Evolutionary conservation across 1,140 invertebrate species (phyloP).

Genomic region (Bombus turneri): DNA sequence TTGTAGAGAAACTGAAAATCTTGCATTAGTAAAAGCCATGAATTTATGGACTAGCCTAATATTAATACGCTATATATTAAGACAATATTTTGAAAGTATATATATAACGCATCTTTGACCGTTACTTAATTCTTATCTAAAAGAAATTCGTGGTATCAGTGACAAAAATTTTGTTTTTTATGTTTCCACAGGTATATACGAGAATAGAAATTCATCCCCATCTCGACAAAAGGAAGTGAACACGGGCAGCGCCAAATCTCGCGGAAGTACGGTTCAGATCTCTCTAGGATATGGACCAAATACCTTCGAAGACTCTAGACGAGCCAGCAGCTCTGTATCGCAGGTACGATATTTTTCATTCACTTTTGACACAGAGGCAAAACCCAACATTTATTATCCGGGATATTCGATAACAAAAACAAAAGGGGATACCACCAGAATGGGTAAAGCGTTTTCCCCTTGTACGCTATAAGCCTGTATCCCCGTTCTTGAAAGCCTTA

Average conservation of each 20-base stretch:
- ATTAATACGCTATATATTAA: neutral
- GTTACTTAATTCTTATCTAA: neutral
- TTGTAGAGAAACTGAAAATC: neutral
- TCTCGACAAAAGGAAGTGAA: constrained; percentile 83
- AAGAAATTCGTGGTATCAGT: neutral
- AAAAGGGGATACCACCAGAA: neutral
- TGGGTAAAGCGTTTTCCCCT: neutral
- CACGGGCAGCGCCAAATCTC: constrained; percentile 79
- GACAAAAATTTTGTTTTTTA: neutral
- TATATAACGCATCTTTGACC: too few species aligned
- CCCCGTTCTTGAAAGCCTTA: neutral
- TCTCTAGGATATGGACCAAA: constrained; percentile 82
- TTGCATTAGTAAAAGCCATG: neutral
- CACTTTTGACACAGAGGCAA: neutral
- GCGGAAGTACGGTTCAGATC: constrained; percentile 76
- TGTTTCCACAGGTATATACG: constrained; percentile 76
- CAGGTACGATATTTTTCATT: constrained; percentile 82
- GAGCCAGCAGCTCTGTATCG: constrained; percentile 88
- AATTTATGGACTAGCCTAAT: neutral
- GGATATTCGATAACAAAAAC: neutral
- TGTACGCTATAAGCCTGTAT: neutral
- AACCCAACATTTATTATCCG: too few species aligned
- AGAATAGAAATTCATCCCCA: constrained; percentile 85
- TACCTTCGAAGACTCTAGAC: constrained; percentile 84
- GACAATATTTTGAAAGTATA: too few species aligned